Percentiles rank a stretch among this genome's conserved stretches.
Conservation (phyloP, 1,140 invertebrate species). For the Lysiphlebus fabarum region DNA sequence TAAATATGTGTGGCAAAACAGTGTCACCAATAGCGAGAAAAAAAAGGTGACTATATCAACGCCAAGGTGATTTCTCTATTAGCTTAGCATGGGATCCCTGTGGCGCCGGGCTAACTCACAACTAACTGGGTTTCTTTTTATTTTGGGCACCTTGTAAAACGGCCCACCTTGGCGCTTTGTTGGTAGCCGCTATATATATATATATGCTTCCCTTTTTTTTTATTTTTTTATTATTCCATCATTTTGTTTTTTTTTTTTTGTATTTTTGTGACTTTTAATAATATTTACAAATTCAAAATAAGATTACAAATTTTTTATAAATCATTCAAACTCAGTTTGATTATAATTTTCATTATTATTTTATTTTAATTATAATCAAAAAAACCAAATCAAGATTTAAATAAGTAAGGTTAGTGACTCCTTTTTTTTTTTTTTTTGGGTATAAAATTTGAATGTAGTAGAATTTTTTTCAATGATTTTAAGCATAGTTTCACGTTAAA, state of each 20-base stretch:
- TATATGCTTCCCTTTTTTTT: slow-evolving; percentile 1
- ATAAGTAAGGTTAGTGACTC: too few species aligned
- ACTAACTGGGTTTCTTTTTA: slow-evolving; percentile 14
- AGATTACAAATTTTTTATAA: too few species aligned
- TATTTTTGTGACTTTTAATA: too few species aligned
- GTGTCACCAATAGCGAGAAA: slow-evolving; percentile 33
- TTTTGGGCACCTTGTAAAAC: slow-evolving; percentile 8
- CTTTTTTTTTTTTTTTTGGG: too few species aligned
- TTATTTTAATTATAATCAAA: too few species aligned
- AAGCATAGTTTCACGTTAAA: slow-evolving; percentile 10
- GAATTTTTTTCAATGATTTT: too few species aligned
- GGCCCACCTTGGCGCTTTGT: slow-evolving; percentile 38
- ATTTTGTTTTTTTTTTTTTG: slow-evolving; percentile 22
- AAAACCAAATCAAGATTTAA: too few species aligned
- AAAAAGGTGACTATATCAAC: slow-evolving; percentile 34
- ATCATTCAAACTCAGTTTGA: too few species aligned
- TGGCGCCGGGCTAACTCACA: slow-evolving; percentile 27
- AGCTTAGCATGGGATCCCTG: slow-evolving; percentile 34
- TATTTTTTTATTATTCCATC: slow-evolving; percentile 33
- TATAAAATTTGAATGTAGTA: too few species aligned
- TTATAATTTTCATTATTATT: too few species aligned
- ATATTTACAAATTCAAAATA: too few species aligned
- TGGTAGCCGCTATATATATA: slow-evolving; percentile 30
- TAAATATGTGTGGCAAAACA: slow-evolving; percentile 26
- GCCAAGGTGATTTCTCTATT: slow-evolving; percentile 43